Conservation (phyloP, 1,140 invertebrate genomes). For the Aphaenogaster floridana region DNA sequence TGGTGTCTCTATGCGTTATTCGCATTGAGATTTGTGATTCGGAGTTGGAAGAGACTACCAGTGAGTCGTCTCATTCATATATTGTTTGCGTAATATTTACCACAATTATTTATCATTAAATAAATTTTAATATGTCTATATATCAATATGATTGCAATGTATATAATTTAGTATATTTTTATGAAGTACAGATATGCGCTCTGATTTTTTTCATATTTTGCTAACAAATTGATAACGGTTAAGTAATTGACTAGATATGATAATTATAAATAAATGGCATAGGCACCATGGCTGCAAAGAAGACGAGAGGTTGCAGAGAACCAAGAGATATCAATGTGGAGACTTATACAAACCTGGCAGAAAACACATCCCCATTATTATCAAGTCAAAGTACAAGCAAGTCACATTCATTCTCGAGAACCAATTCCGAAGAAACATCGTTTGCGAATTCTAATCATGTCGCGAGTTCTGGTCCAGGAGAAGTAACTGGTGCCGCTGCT, state of each 20-base stretch:
- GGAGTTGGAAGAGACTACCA: slow-evolving; percentile 80
- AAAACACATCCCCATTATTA: slow-evolving; percentile 81
- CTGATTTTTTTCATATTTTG: not conserved
- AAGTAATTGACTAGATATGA: not conserved
- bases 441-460: slow-evolving; percentile 83
- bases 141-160: not conserved
- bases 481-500: slow-evolving; percentile 79
- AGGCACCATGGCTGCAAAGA: slow-evolving; percentile 82
- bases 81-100: slow-evolving; percentile 3
- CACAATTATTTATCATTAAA: not conserved
- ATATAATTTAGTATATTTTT: not conserved
- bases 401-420: slow-evolving; percentile 80
- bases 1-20: slow-evolving; percentile 88
- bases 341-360: slow-evolving; percentile 88
- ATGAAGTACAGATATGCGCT: not conserved
- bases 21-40: slow-evolving; percentile 87
- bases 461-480: slow-evolving; percentile 83
- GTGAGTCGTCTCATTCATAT: slow-evolving; percentile 67
- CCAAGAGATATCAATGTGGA: slow-evolving; percentile 89
- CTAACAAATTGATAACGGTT: not conserved
- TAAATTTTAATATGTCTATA: slow-evolving; percentile 16
- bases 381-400: slow-evolving; percentile 79
- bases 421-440: slow-evolving; percentile 84
- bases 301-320: slow-evolving; percentile 88
- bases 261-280: slow-evolving; percentile 11